Evolutionary conservation across 2,113 vertebrate species (phyloP), one percentile per base, ranked within the genome.

Genomic region (Hyla sarda): DNA sequence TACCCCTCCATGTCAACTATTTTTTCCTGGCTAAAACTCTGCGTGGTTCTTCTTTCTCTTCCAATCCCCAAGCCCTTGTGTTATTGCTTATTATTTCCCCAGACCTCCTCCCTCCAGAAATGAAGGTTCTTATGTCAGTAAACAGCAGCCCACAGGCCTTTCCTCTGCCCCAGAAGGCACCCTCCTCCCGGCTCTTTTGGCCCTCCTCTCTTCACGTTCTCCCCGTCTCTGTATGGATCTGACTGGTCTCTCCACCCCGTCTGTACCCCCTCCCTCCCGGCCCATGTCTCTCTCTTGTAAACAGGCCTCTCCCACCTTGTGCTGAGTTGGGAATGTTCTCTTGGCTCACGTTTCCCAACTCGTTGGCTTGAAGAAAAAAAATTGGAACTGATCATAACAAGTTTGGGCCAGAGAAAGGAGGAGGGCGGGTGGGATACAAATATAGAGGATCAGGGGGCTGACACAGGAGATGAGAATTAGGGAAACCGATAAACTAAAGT

Each of bases 221-320:
- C 62, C 77, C 76, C 45, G 14, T 86, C 62, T 67, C 74, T 69
- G 30, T 54, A 60, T 78, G 73, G 30, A 16, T 37, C 58, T 67
- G 5, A 54, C 14, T 56, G 19, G 21, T 48, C n/a, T 67, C 56
- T 71, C 72, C 56, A 34, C 41, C 73, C 71, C n/a, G 12, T 75
- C 82, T 84, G 30, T 21, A n/a, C 45, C 52, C 14, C 37, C 65
- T 23, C 50, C 48, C 34, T 58, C 21, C 48, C 50, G 19, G 65
- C 45, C 65, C 41, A 1, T 5, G 17, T 28, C 45, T 30, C 62
- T 80, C 50, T 79, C 25, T 50, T 67, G 79, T 81, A 81, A 87
- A 45, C 75, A 81, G 34, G 75, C 85, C 85, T 87, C 85, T 87
- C 85, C 85, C 78, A 73, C 78, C 85, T 87, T 82, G 84, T 67